Evolutionary conservation across 2,888 invertebrate species (phyloP).

Genomic region (Cephus nigrinus): DNA sequence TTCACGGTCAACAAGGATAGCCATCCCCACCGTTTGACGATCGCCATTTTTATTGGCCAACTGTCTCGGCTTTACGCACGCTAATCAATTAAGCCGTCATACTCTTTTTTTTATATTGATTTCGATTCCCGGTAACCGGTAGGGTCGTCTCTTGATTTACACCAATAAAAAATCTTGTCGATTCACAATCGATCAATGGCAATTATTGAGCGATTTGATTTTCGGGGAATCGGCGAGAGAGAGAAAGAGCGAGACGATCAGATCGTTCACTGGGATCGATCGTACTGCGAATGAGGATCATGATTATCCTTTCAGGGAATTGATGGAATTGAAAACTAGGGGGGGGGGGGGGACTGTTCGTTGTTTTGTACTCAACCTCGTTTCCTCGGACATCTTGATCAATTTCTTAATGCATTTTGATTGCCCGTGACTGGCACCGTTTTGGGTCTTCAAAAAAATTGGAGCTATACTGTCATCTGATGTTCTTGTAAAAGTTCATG

Average conservation of each 20-base stretch:
- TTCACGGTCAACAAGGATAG: neutral
- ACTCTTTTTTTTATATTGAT: neutral
- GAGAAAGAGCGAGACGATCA: neutral
- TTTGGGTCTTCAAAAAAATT: neutral
- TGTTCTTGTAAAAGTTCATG: neutral
- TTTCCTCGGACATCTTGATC: neutral
- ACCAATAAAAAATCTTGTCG: neutral
- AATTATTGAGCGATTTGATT: neutral
- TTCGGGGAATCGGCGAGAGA: neutral
- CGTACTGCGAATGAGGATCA: neutral
- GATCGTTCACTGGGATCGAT: neutral
- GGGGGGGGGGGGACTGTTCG: neutral
- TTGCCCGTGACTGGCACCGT: neutral
- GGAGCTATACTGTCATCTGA: neutral
- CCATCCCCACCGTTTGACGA: slow-evolving; percentile 21
- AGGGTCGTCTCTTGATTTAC: neutral
- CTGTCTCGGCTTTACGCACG: slow-evolving; percentile 10
- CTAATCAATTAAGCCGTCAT: slow-evolving; percentile 14
- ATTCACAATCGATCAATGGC: neutral
- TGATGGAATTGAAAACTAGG: neutral
- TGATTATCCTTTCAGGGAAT: neutral
- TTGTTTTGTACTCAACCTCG: neutral
- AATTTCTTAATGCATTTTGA: neutral
- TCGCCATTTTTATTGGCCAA: slow-evolving; percentile 36
- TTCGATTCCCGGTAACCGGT: neutral